Percentiles rank a stretch among this genome's conserved stretches.
These are phyloP conservation scores for Parelbella ahira DNA, from an alignment of 2,888 invertebrate species.

Conservation along the genomic window DNA sequence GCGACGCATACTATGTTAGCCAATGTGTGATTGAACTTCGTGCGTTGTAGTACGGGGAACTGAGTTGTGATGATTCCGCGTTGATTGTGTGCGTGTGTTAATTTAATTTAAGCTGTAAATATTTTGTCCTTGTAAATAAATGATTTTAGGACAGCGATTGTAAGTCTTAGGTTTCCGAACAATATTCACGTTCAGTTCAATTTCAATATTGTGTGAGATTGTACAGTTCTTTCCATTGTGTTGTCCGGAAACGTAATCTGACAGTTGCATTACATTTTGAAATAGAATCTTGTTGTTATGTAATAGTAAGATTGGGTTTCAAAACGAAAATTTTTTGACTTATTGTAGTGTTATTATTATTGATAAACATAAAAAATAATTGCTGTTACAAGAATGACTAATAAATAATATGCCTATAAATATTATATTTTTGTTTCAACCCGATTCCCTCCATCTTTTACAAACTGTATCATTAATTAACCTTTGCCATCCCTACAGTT, in stretches of 20 bases:
- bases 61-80: conserved; percentile 29
- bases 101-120: conserved; percentile 68
- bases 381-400: conserved; percentile 63
- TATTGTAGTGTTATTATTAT: conserved; percentile 35
- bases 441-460: background rate
- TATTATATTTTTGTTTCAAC: background rate
- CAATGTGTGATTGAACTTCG: conserved; percentile 29
- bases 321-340: conserved; percentile 22
- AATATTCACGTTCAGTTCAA: conserved; percentile 11
- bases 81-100: conserved; percentile 39
- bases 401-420: conserved; percentile 40
- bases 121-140: conserved; percentile 58
- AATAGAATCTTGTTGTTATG: conserved; percentile 32
- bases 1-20: conserved; percentile 20
- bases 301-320: conserved; percentile 29
- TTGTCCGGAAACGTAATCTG: conserved; percentile 35
- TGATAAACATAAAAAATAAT: conserved; percentile 41
- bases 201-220: conserved; percentile 20
- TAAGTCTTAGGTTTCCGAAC: conserved; percentile 59
- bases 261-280: conserved; percentile 39
- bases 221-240: conserved; percentile 16
- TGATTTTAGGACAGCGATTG: conserved; percentile 52
- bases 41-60: conserved; percentile 66
- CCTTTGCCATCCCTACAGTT: too few relatives aligned
- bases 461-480: too few relatives aligned